Percentiles rank a stretch among this genome's conserved stretches.
Conservation (phyloP, 2,888 invertebrate genomes). For the Nesidiocoris tenuis region DNA sequence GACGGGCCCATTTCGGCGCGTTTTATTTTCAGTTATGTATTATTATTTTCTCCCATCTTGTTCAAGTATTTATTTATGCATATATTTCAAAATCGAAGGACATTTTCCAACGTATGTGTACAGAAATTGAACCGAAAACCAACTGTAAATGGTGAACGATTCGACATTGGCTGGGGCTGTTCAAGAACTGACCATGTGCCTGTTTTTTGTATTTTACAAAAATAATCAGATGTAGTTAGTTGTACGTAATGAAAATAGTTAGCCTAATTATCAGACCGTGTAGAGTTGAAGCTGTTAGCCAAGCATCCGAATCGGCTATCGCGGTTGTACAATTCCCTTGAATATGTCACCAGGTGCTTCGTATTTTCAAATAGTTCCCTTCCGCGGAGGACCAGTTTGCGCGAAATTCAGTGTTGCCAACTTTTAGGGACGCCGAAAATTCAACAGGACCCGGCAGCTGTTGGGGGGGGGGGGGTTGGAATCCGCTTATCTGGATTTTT, state of each 20-base stretch:
- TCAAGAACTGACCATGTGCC: constrained; percentile 31
- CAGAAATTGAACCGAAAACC: constrained; percentile 13
- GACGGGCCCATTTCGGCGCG: background rate
- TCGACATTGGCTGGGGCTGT: background rate
- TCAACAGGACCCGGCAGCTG: no score
- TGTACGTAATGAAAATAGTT: background rate
- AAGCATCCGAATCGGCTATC: no score
- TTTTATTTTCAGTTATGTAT: no score
- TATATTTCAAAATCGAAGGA: background rate
- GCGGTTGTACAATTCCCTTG: no score
- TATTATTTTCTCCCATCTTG: no score
- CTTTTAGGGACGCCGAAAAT: no score
- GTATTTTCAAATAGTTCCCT: no score
- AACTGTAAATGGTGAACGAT: background rate
- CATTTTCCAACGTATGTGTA: background rate
- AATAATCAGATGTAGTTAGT: background rate
- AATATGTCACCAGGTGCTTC: no score
- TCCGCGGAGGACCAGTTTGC: no score
- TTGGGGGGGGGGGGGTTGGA: no score
- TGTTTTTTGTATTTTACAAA: constrained; percentile 25
- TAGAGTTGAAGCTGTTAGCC: background rate
- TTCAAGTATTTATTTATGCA: background rate
- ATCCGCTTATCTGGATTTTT: no score
- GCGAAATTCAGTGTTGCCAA: no score
- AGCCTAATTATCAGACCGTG: background rate